Conservation (phyloP, 2,888 invertebrate genomes). For the Itoplectis maculator region DNA sequence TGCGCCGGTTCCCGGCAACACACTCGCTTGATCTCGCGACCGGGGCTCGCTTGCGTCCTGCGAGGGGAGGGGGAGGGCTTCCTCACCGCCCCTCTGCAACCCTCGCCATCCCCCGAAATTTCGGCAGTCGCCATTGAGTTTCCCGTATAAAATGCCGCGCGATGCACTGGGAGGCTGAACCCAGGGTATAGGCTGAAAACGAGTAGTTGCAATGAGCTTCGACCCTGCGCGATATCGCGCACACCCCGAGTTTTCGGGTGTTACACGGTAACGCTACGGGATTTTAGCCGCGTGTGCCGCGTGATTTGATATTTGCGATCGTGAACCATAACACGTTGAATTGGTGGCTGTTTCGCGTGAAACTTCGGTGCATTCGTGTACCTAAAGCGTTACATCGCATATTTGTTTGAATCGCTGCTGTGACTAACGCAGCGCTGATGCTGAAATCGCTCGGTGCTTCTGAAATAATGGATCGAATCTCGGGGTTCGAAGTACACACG, state of each 20-base stretch:
- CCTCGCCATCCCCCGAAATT: conserved; percentile 11
- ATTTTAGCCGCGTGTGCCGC: neutral
- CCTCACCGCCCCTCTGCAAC: neutral
- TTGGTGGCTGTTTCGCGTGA: neutral
- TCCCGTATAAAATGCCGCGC: conserved; percentile 70
- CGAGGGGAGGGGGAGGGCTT: neutral
- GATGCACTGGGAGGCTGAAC: conserved; percentile 3
- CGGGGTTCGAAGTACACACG: neutral
- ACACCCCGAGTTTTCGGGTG: conserved; percentile 18
- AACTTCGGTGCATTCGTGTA: neutral
- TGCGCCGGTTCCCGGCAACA: neutral
- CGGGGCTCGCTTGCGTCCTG: no score
- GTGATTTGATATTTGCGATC: neutral
- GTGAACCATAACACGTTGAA: conserved; percentile 3
- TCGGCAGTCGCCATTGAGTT: conserved; percentile 65
- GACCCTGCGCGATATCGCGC: neutral
- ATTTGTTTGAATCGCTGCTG: neutral
- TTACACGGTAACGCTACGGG: neutral
- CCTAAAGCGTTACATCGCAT: neutral
- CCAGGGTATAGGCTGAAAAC: conserved; percentile 21
- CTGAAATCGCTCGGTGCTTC: neutral
- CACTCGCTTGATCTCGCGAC: conserved; percentile 27
- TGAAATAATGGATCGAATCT: neutral
- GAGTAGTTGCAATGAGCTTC: neutral
- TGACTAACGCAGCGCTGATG: no score